Percentiles rank a stretch among this genome's conserved stretches.
Conservation (phyloP, 2,113 vertebrate species). For the Limnothrissa miodon region DNA sequence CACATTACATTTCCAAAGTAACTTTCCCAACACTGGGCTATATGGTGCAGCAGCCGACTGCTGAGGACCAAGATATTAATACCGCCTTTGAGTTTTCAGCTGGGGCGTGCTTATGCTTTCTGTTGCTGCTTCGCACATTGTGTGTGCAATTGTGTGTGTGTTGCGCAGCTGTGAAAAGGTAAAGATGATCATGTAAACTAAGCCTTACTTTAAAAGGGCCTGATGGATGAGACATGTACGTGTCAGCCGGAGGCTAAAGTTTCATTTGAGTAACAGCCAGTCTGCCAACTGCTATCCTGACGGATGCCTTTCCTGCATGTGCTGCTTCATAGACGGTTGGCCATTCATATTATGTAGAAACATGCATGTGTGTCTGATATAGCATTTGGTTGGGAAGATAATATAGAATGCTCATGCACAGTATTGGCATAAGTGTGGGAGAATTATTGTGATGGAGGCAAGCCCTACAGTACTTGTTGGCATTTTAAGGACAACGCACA, state of each 20-base stretch:
- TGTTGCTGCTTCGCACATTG: neutral
- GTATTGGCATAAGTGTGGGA: neutral
- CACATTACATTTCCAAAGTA: too few species aligned
- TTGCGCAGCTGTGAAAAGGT: neutral
- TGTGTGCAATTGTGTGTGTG: neutral
- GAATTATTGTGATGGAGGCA: neutral
- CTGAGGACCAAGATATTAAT: constrained; percentile 1
- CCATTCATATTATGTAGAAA: neutral
- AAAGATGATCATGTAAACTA: neutral
- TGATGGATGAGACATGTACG: neutral
- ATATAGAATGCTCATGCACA: neutral
- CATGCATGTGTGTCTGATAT: neutral
- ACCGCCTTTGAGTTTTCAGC: neutral
- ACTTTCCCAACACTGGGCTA: too few species aligned
- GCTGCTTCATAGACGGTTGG: neutral
- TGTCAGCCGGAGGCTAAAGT: neutral
- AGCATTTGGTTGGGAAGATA: neutral
- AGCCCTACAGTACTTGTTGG: neutral
- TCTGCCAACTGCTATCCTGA: neutral
- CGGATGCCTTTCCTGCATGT: neutral
- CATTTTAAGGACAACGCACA: neutral
- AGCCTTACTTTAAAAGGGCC: neutral
- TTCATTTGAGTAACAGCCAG: neutral
- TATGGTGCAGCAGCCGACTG: neutral
- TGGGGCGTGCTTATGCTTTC: constrained; percentile 12